Evolutionary conservation across 2,797 vertebrate species (phyloP).

Genomic region (Rhodeus uyekii): DNA sequence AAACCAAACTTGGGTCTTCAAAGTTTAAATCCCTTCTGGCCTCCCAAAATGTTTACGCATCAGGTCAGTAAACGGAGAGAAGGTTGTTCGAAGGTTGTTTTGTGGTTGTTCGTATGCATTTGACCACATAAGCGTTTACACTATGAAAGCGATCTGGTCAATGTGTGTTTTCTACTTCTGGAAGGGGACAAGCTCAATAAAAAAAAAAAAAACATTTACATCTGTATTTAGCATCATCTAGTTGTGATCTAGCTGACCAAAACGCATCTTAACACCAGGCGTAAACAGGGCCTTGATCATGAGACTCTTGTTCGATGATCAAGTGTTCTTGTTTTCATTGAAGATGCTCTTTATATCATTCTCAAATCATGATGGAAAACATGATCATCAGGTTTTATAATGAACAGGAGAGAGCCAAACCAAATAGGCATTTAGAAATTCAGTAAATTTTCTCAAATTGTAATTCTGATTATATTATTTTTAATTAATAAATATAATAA

Average conservation of each 20-base stretch:
- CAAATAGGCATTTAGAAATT: background rate
- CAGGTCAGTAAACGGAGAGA: background rate
- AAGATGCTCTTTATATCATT: background rate
- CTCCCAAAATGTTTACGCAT: background rate
- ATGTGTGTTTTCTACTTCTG: background rate
- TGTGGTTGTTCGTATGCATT: background rate
- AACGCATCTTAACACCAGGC: no score
- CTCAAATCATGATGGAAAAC: background rate
- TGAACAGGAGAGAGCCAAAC: background rate
- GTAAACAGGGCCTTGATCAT: background rate
- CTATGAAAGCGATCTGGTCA: background rate
- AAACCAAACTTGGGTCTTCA: background rate
- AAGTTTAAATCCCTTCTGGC: background rate
- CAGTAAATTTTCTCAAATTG: background rate
- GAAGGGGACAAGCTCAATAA: background rate
- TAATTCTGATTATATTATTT: background rate
- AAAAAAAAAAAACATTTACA: background rate
- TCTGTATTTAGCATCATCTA: no score
- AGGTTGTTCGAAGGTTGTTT: background rate
- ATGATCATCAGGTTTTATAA: background rate
- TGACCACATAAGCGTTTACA: background rate
- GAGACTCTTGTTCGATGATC: background rate
- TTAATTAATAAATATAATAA: background rate
- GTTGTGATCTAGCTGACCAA: no score
- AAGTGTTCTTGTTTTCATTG: background rate